phyloP scores from a whole-genome alignment of 2,888 invertebrate genomes.

The Andrena fulva region DNA sequence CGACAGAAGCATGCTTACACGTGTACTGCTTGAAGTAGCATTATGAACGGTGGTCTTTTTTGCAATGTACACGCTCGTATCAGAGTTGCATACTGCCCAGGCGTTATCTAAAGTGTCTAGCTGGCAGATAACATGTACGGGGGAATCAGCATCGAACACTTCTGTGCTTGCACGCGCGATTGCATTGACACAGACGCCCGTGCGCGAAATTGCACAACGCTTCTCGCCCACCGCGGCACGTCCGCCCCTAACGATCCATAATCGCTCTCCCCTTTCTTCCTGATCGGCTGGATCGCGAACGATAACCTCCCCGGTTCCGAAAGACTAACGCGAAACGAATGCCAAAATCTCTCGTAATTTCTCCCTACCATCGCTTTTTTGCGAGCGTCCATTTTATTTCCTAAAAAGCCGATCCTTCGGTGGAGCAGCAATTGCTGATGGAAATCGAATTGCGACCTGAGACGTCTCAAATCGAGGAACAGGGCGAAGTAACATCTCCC shows the following conservation, averaged over 20 bases:
- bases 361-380: not conserved
- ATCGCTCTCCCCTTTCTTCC: constrained; percentile 49
- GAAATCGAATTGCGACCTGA: not conserved
- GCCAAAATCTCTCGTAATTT: not conserved
- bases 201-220: constrained; percentile 60
- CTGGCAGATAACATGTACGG: constrained; percentile 64
- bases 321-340: constrained; percentile 29
- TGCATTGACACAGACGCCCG: constrained; percentile 46
- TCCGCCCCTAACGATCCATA: constrained; percentile 64
- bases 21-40: not conserved
- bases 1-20: too few species aligned
- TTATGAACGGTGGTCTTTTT: constrained; percentile 1
- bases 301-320: constrained; percentile 6
- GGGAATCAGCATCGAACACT: constrained; percentile 29
- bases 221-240: constrained; percentile 59
- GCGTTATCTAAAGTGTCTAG: constrained; percentile 67
- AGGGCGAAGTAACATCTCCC: too few species aligned
- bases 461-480: too few species aligned
- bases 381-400: not conserved
- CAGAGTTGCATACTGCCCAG: constrained; percentile 18
- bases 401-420: not conserved
- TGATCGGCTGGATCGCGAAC: constrained; percentile 26
- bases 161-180: constrained; percentile 27
- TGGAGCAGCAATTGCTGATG: not conserved
- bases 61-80: not conserved